These are phyloP conservation scores for Calliphora vomitoria DNA, from an alignment of 2,888 invertebrate genomes.

Conservation along the genomic window DNA sequence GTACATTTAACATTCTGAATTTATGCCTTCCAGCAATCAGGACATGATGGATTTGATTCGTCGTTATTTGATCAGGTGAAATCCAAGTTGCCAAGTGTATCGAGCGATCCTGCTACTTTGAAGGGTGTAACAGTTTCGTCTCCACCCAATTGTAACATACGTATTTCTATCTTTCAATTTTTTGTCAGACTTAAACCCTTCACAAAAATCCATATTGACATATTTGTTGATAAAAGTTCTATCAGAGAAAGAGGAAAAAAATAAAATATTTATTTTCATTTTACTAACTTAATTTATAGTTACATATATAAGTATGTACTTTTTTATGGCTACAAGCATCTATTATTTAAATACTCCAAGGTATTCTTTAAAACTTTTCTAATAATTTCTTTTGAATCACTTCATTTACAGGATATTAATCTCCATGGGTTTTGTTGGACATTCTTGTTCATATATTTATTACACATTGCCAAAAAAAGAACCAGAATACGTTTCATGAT, in stretches of 20 bases:
- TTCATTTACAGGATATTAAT: slow-evolving; percentile 70
- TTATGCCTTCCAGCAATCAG: too few relatives aligned
- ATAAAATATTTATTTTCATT: slow-evolving; percentile 24
- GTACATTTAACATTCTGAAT: too few relatives aligned
- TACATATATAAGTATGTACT: slow-evolving; percentile 2
- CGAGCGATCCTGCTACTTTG: too few relatives aligned
- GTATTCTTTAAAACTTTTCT: slow-evolving; percentile 68
- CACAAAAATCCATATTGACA: slow-evolving; percentile 60
- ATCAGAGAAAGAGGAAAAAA: background rate
- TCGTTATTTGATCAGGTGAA: too few relatives aligned
- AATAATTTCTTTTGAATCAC: slow-evolving; percentile 71
- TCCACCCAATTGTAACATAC: background rate
- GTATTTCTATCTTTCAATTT: background rate
- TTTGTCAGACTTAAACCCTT: slow-evolving; percentile 13
- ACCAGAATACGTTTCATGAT: slow-evolving; percentile 9
- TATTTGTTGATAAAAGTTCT: slow-evolving; percentile 62
- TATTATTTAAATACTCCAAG: slow-evolving; percentile 73
- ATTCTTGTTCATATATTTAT: slow-evolving; percentile 29
- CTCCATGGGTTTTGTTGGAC: slow-evolving; percentile 54
- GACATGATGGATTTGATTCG: too few relatives aligned
- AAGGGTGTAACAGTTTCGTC: background rate
- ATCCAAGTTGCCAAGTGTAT: too few relatives aligned
- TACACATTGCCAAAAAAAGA: background rate
- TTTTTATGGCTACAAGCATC: slow-evolving; percentile 44
- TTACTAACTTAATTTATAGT: slow-evolving; percentile 69